Evolutionary conservation across 2,113 vertebrate species (phyloP), one percentile per base, ranked within the genome.

Genomic region (Sylvicapra grimmia): DNA sequence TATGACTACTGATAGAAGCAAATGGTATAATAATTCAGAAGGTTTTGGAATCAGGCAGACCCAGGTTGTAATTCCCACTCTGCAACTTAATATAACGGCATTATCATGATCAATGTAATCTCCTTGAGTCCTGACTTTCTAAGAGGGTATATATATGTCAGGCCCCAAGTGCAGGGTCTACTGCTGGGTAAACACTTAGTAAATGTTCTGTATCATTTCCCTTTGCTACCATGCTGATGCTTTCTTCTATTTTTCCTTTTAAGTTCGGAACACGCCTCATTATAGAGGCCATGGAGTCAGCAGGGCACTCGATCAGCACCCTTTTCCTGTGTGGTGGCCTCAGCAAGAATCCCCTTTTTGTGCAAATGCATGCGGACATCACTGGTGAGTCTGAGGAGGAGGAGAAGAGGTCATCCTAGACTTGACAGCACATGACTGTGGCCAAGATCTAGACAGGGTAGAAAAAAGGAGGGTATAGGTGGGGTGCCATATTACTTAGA

Each of bases 261-360:
- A 98, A 99, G 99, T 98, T 99, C 1, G 99, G 99, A 88, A 99
- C 99, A 2, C 99, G 99, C 82, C 99, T 99, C 93, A 99, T 99
- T 97, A 98, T 99, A 96, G 99, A 99, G 89, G 97, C 98, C 1
- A 99, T 99, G 99, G 98, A 98, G 97, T 98, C 98, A 87, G 99
- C 99, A 56, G 99, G 99, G 5, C 99, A 99, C 95, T 98, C 97
- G 36, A 98, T 99, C 98, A 99, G 65, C 96, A 99, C 99, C 0
- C 98, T 99, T 89, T 99, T 99, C 96, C 98, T 99, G 93, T 99
- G 99, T 6, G 99, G 99, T 6, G 99, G 99, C 13, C 98, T 99
- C 97, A 99, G 99, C 99, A 99, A 99, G 98, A 99, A 99, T 90
- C 92, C 99, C 6, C 99, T 99, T 93, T 99, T 99, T 96, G 99